Base-by-base conservation (phyloP, 2,113 vertebrate genomes). In the Paraplagusia blochii region DNA sequence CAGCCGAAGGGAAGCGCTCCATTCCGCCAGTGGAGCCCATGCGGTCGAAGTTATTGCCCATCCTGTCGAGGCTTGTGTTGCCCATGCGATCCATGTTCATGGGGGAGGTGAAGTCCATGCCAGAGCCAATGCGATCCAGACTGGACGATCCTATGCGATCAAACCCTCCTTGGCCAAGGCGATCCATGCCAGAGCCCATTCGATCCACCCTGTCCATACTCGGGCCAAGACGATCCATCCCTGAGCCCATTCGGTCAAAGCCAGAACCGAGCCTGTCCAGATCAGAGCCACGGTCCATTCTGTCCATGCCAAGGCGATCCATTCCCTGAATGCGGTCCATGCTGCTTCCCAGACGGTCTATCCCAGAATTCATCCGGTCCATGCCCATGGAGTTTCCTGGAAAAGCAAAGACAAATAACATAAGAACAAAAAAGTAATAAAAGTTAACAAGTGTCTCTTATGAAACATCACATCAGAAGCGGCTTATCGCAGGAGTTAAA, bases 181-280 rank as follows among this genome's bases (percentile, higher is more conserved):
- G 92, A 73, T 96, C 94, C 59, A 97, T 91, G 17, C 86, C 90
- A 47, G 94, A 92, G 10, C 91, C 89, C 92, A 97, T 93, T 0
- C 95, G 92, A 65, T 98, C 96, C 7, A 97, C 89, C 29, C 94
- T 89, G 84, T 98, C 96, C 34, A 96, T 91, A 45, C 91, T 92
- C 3, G 94, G 93, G 4, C 94, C 94, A 82, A 96, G 90, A 9
- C 95, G 88, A 66, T 97, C 95, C 69, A 98, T 77, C 48, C 93
- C 90, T 0, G 94, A 67, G 62, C 94, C 93, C 91, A 96, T 93
- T 1, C 94, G 88, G 60, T 96, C 95, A 67, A 94, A 95, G 6
- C 95, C 93, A 1, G 94, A 87, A 2, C 94, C 94, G 62, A 95
- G 88, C 57, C 94, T 86, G 66, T 96, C 94, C 44, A 95, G 87